Percentiles rank a stretch among this genome's conserved stretches.
phyloP scores from a whole-genome alignment of 1,140 invertebrate species.

The Nixonia krombeini region DNA sequence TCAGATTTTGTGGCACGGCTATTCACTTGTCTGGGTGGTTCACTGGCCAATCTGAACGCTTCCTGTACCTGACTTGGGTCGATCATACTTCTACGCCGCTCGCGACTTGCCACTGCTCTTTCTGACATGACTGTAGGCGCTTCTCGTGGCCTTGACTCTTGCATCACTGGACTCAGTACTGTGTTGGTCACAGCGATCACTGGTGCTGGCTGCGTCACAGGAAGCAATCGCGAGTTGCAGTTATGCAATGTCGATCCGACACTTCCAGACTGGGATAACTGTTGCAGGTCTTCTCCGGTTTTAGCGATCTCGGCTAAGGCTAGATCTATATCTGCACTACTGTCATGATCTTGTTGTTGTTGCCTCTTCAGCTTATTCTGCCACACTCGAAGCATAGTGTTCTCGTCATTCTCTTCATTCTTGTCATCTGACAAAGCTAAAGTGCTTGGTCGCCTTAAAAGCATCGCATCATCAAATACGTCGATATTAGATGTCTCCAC shows the following conservation, averaged over 20 bases:
- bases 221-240: conserved; percentile 56
- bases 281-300: conserved; percentile 68
- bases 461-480: conserved; percentile 34
- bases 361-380: conserved; percentile 63
- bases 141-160: conserved; percentile 65
- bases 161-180: conserved; percentile 69
- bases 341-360: conserved; percentile 14
- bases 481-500: conserved; percentile 55
- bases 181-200: conserved; percentile 68
- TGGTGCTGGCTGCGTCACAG: conserved; percentile 62
- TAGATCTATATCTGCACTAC: conserved; percentile 52
- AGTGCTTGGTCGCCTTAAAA: conserved; percentile 56
- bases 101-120: conserved; percentile 63
- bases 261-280: conserved; percentile 51
- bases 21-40: conserved; percentile 61
- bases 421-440: conserved; percentile 42
- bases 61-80: conserved; percentile 68
- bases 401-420: conserved; percentile 42
- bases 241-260: conserved; percentile 22
- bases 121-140: conserved; percentile 55
- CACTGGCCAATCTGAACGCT: conserved; percentile 58
- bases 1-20: neutral
- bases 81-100: conserved; percentile 70
- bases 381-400: conserved; percentile 60
- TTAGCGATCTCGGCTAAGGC: conserved; percentile 65